Conservation (phyloP, 2,113 vertebrate species). For the Miniopterus natalensis region DNA sequence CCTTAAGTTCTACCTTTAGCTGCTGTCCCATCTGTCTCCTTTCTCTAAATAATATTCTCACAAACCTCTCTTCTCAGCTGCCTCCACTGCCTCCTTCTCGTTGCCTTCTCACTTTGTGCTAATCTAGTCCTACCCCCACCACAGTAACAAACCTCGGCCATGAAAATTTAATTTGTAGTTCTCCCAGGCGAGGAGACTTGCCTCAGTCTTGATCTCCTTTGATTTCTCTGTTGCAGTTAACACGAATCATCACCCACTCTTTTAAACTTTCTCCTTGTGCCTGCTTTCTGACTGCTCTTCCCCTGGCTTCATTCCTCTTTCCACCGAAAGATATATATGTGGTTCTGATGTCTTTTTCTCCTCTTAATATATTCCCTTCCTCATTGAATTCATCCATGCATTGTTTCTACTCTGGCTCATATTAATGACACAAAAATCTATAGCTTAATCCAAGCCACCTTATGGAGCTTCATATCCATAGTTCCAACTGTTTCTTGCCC, state of each 20-base stretch:
- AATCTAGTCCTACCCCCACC: background rate
- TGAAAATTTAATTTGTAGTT: background rate
- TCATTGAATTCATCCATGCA: background rate
- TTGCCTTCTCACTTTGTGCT: background rate
- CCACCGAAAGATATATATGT: background rate
- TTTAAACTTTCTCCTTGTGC: background rate
- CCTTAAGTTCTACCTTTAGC: background rate
- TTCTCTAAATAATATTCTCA: conserved; percentile 38
- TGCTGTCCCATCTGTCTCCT: background rate
- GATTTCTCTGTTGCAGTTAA: background rate
- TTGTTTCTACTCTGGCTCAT: background rate
- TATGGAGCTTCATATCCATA: background rate
- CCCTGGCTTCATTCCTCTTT: background rate
- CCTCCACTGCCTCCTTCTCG: background rate
- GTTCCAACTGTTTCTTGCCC: background rate
- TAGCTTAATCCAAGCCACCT: background rate
- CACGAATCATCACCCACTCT: background rate
- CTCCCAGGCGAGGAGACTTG: background rate
- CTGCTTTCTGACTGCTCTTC: background rate
- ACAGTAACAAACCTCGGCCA: background rate
- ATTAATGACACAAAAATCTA: background rate
- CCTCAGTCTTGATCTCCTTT: background rate
- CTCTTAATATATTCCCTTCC: background rate
- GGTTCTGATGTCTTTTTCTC: background rate
- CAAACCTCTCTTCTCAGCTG: background rate